Percentiles rank a stretch among this genome's conserved stretches.
Conservation (phyloP, 2,888 invertebrate genomes). For the Arctia plantaginis region DNA sequence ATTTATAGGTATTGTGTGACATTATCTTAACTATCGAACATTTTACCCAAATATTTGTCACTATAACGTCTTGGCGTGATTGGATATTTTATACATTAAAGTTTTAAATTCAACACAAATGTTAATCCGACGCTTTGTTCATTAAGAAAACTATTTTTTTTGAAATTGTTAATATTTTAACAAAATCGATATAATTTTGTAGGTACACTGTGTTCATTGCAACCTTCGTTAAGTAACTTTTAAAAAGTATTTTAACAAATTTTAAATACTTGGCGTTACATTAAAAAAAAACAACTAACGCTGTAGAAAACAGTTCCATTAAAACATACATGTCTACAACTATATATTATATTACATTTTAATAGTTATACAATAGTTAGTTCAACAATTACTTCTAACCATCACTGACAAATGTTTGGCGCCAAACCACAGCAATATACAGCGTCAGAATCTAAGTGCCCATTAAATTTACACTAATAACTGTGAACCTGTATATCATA, state of each 20-base stretch:
- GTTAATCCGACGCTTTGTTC: background rate
- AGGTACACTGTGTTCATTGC: no score
- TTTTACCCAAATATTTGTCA: background rate
- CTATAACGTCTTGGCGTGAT: background rate
- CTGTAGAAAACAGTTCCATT: no score
- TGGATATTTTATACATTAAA: no score
- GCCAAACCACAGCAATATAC: background rate
- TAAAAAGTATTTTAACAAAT: no score
- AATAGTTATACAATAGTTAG: background rate
- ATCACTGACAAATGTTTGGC: background rate
- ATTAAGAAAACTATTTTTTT: no score
- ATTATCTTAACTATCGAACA: background rate
- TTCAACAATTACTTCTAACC: background rate
- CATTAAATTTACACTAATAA: conserved; percentile 16
- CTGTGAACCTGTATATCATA: conserved; percentile 30
- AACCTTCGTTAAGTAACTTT: no score
- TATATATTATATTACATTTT: background rate
- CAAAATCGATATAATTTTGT: no score
- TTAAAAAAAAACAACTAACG: no score
- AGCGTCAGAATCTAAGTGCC: conserved; percentile 8
- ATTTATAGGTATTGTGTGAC: background rate
- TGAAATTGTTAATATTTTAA: no score
- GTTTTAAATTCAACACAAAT: background rate
- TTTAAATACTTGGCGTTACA: no score
- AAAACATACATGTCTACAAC: no score